phyloP scores from a whole-genome alignment of 2,797 vertebrate species.

The Alauda arvensis region DNA sequence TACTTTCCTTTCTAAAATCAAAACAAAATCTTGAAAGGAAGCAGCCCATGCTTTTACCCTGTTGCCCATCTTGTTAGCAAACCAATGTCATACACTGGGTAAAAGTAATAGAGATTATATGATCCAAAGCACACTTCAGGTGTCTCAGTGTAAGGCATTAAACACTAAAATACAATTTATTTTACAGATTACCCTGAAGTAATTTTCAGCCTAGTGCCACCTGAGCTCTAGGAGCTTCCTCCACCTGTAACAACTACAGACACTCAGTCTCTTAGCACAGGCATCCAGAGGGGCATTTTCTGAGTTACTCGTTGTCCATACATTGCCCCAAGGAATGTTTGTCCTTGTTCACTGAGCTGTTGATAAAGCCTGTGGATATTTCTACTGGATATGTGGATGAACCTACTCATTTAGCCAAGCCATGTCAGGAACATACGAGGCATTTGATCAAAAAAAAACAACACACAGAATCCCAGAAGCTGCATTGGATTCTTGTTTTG shows the following conservation, averaged over 20 bases:
- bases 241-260: constrained; percentile 2
- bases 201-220: constrained; percentile 32
- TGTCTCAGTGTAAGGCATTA: background rate
- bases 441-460: background rate
- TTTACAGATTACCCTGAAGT: constrained; percentile 46
- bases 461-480: background rate
- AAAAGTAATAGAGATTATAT: constrained; percentile 43
- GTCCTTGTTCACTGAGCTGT: background rate
- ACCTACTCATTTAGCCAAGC: background rate
- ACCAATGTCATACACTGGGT: constrained; percentile 1
- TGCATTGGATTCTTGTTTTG: background rate
- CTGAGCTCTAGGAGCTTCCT: constrained; percentile 25
- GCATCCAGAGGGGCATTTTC: constrained; percentile 10
- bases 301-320: background rate
- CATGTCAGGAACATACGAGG: background rate
- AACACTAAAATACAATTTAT: constrained; percentile 35
- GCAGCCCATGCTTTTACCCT: background rate
- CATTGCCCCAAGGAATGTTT: background rate
- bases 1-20: background rate
- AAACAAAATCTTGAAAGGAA: background rate
- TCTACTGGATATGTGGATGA: background rate
- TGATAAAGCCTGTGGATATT: background rate
- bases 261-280: background rate
- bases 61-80: background rate
- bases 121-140: constrained; percentile 8